Evolutionary conservation across 2,113 vertebrate species (phyloP).

Genomic region (Rhabdornis inornatus): DNA sequence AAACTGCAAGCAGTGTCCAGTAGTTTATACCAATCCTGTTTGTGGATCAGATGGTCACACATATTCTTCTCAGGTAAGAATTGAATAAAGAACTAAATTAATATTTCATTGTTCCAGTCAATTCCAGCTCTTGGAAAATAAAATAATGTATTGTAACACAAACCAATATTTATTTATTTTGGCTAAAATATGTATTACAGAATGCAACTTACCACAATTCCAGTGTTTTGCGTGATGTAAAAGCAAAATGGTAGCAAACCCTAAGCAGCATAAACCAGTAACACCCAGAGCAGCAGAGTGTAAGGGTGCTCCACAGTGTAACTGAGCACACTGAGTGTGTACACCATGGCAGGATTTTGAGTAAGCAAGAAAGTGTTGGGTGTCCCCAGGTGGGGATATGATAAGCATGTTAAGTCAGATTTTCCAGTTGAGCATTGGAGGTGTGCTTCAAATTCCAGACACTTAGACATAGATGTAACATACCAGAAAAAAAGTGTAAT

Average conservation of each 20-base stretch:
- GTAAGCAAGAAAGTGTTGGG: background rate
- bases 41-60: constrained; percentile 93
- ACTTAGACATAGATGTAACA: background rate
- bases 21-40: constrained; percentile 82
- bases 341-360: background rate
- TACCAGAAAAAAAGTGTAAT: background rate
- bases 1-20: constrained; percentile 89
- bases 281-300: background rate
- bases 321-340: accelerated
- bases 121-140: background rate
- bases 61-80: constrained; percentile 90
- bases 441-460: background rate
- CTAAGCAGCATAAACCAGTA: background rate
- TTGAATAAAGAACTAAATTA: background rate
- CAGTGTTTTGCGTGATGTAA: background rate
- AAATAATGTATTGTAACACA: background rate
- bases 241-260: background rate
- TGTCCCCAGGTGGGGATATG: background rate
- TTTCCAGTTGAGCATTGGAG: background rate
- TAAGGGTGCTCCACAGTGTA: background rate
- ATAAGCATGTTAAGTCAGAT: background rate
- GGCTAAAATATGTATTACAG: background rate
- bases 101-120: background rate
- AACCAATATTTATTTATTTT: background rate
- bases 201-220: background rate